phyloP scores from a whole-genome alignment of 2,797 vertebrate genomes.

The Dicrostonyx torquatus region DNA sequence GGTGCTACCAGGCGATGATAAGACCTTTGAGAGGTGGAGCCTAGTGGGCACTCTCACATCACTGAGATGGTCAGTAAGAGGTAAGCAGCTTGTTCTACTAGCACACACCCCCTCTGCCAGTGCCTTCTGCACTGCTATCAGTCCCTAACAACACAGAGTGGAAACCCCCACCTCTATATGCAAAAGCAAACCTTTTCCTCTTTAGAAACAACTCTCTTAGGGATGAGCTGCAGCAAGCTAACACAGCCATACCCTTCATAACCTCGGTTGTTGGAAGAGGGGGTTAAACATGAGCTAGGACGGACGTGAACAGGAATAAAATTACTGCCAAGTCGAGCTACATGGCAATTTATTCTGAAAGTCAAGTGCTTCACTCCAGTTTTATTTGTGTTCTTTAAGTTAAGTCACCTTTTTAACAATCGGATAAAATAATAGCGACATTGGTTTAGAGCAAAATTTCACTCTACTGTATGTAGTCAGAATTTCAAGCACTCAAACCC shows the following conservation, averaged over 20 bases:
- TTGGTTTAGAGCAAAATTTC: background rate
- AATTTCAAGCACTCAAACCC: slow-evolving; percentile 38
- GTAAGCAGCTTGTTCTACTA: background rate
- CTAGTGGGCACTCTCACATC: background rate
- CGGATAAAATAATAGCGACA: slow-evolving; percentile 7
- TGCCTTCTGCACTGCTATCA: background rate
- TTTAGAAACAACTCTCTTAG: background rate
- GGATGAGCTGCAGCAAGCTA: no score
- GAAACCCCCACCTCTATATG: background rate
- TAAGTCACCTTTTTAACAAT: background rate
- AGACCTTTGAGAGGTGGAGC: background rate
- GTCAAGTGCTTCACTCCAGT: background rate
- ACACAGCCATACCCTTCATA: background rate
- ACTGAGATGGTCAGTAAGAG: background rate
- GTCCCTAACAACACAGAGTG: background rate
- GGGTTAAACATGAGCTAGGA: background rate
- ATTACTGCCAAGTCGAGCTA: background rate
- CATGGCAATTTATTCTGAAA: background rate
- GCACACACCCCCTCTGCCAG: background rate
- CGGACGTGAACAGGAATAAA: background rate
- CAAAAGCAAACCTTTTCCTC: background rate
- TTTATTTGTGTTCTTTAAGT: background rate
- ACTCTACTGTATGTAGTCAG: background rate
- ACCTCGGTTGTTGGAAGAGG: background rate
- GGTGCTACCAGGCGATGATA: background rate